Evolutionary conservation across 92 coral and sea anemone genomes (phyloP).

Genomic region (Plumapathes pennacea): DNA sequence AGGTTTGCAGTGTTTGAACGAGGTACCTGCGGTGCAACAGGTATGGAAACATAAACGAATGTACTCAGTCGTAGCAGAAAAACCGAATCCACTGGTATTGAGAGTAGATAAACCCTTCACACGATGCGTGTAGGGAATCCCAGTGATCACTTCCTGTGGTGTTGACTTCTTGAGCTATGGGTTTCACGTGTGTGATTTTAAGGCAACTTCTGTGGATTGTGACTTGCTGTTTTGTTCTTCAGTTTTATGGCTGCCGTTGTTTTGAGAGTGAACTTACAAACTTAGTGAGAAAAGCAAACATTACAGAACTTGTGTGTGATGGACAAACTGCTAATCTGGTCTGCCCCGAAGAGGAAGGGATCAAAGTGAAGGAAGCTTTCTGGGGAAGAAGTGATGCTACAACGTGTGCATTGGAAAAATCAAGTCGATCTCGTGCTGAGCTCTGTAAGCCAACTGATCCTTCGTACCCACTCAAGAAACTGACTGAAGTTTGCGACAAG

Average conservation of each 20-base stretch:
- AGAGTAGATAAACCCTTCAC: no score
- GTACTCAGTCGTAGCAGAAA: no score
- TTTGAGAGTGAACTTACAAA: slow-evolving; percentile 69
- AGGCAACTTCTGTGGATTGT: no score
- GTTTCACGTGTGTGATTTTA: no score
- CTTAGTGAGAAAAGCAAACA: slow-evolving; percentile 58
- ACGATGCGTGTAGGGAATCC: no score
- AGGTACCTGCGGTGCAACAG: no score
- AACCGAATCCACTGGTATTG: no score
- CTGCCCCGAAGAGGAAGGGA: slow-evolving; percentile 69
- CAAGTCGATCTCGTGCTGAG: slow-evolving; percentile 36
- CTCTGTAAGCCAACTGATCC: slow-evolving; percentile 61
- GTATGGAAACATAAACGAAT: no score
- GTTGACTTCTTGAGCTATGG: no score
- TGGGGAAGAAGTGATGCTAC: slow-evolving; percentile 91
- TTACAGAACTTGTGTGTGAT: slow-evolving; percentile 66
- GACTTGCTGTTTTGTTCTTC: neutral
- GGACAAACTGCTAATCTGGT: slow-evolving; percentile 44
- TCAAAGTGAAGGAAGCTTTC: slow-evolving; percentile 83
- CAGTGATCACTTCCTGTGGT: no score
- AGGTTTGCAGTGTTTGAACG: no score
- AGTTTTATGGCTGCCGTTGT: no score
- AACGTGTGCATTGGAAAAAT: slow-evolving; percentile 60
- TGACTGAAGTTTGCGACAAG: slow-evolving; percentile 60
- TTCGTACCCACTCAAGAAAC: slow-evolving; percentile 58